These are phyloP conservation scores for Palythoa heliodiscus DNA, from an alignment of 92 coral and sea anemone genomes.

Conservation along the genomic window DNA sequence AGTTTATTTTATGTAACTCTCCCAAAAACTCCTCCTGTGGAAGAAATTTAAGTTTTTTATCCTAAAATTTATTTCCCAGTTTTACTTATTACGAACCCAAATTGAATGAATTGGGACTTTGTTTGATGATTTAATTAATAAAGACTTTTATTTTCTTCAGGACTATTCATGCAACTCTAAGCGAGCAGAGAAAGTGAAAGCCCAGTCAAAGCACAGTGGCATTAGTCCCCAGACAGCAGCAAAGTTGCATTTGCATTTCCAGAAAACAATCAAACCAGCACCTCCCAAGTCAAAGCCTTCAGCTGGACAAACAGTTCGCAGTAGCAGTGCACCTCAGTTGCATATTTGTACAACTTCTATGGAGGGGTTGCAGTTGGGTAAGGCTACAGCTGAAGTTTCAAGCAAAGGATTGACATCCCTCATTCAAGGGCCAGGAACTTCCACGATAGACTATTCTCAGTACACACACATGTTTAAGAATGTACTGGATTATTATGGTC, in stretches of 20 bases:
- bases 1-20: no score
- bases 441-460: slow-evolving; percentile 67
- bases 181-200: slow-evolving; percentile 3
- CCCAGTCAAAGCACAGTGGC: not conserved
- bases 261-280: not conserved
- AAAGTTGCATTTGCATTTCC: not conserved
- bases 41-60: no score
- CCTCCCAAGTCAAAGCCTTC: slow-evolving; percentile 10
- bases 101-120: no score
- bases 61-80: no score
- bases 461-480: slow-evolving; percentile 90
- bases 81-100: no score
- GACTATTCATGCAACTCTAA: not conserved
- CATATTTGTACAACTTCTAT: not conserved
- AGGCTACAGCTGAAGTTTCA: not conserved
- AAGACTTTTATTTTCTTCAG: not conserved
- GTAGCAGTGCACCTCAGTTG: slow-evolving; percentile 29
- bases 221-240: slow-evolving; percentile 6
- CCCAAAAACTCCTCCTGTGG: no score
- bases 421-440: not conserved
- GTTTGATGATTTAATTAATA: not conserved
- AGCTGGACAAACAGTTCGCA: not conserved
- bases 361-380: slow-evolving; percentile 1
- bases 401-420: not conserved
- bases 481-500: slow-evolving; percentile 85